Conservation (phyloP, 2,113 vertebrate species). For the Rana temporaria region DNA sequence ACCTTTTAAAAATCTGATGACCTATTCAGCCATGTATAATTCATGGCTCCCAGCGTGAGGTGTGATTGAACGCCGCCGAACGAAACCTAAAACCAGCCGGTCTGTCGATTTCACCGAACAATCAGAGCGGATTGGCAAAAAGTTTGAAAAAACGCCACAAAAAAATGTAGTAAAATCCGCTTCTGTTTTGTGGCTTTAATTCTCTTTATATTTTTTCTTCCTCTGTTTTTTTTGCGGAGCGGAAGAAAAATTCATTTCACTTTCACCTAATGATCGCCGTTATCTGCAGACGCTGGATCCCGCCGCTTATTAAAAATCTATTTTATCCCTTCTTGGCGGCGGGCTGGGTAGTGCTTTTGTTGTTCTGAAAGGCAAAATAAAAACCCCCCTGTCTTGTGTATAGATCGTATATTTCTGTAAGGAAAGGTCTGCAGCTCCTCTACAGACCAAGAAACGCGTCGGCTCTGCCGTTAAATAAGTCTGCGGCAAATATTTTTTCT, state of each 20-base stretch:
- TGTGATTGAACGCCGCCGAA: constrained; percentile 18
- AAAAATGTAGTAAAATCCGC: neutral
- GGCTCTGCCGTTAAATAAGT: too few species aligned
- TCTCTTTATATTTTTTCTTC: neutral
- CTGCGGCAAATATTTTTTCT: too few species aligned
- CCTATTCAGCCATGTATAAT: constrained; percentile 38
- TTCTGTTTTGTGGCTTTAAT: neutral
- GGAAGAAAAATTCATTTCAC: neutral
- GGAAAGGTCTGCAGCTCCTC: too few species aligned
- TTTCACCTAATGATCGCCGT: neutral
- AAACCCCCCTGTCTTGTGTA: too few species aligned
- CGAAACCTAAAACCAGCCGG: neutral
- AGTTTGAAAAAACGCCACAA: too few species aligned
- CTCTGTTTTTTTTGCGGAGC: neutral
- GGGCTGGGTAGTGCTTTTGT: neutral
- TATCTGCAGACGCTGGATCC: neutral
- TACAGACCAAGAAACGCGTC: too few species aligned
- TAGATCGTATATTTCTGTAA: too few species aligned
- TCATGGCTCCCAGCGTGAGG: constrained; percentile 29
- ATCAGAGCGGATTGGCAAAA: constrained; percentile 7
- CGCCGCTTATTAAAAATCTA: neutral
- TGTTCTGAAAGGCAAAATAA: neutral
- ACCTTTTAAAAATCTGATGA: constrained; percentile 24
- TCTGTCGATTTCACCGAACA: neutral
- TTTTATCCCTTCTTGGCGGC: neutral